Evolutionary conservation across 2,113 vertebrate genomes (phyloP).

Genomic region (Athene noctua): DNA sequence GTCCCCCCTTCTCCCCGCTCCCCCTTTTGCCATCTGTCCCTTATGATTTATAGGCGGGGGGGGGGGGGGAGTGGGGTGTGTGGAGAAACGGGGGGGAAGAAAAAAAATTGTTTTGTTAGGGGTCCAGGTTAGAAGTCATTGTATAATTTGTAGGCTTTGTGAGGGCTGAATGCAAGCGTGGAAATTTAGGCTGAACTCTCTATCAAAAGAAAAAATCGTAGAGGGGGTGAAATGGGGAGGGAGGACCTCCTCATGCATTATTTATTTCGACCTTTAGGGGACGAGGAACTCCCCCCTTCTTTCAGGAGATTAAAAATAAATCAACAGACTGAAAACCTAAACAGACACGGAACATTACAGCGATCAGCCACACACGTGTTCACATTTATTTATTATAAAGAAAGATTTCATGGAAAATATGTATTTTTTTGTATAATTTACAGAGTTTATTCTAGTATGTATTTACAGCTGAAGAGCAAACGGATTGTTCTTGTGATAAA

Average conservation of each 20-base stretch:
- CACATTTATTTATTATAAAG: constrained; percentile 86
- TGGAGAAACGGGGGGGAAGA: too few species aligned
- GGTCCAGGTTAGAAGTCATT: constrained; percentile 81
- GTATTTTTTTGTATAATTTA: constrained; percentile 85
- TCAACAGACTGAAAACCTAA: constrained; percentile 77
- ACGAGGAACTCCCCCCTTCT: constrained; percentile 76
- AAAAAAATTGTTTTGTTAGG: constrained; percentile 67
- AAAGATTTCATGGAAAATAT: constrained; percentile 77
- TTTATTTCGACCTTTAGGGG: constrained; percentile 80
- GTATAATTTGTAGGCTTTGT: constrained; percentile 87
- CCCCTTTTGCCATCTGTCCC: constrained; percentile 75
- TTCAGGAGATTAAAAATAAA: constrained; percentile 80
- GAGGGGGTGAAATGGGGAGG: constrained; percentile 54
- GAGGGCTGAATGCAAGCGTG: constrained; percentile 79
- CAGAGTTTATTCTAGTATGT: constrained; percentile 88
- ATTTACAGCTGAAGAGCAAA: constrained; percentile 74
- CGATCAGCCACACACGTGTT: constrained; percentile 77
- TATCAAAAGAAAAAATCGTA: constrained; percentile 69
- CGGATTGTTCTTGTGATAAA: constrained; percentile 60
- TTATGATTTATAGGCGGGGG: constrained; percentile 70
- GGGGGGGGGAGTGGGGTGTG: not conserved
- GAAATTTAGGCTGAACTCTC: constrained; percentile 80
- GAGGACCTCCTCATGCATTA: constrained; percentile 78
- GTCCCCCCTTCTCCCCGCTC: not conserved
- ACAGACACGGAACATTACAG: constrained; percentile 73